Evolutionary conservation across 2,113 vertebrate species (phyloP), one percentile per base, ranked within the genome.

Genomic region (Stegostoma tigrinum): DNA sequence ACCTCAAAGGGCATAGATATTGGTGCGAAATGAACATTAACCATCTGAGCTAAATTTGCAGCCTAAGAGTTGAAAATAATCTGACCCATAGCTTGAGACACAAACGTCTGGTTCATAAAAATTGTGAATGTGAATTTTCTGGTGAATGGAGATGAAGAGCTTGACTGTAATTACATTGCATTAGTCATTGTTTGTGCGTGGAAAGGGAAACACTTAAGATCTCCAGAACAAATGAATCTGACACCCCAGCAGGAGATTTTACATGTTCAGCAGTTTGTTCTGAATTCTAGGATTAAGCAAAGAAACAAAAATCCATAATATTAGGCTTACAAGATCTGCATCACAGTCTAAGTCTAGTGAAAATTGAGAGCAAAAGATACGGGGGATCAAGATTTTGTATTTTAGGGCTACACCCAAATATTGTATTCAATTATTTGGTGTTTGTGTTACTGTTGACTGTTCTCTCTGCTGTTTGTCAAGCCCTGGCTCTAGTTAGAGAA

Each of bases 151-250:
- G 38, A 64, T 34, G 21, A n/a, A 93, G n/a, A 93, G 61, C 6
- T 66, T 21, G 7, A 93, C 30, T 21, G 61, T 64, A 42, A 93
- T 67, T 93, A 61, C 34, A 23, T 38, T 30, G 87, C 34, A 30
- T 93, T 61, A 93, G 61, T 93, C 89, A 93, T 93, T 93, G 89
- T 38, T 93, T 93, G 89, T 93, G 64, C 61, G 8, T 67, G 30
- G 89, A 93, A 93, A n/a, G 19, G 89, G 64, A 67, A 93, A 93
- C 61, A 48, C 61, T 38, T n/a, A 34, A 91, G 55, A 34, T 91
- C 55, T 93, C 6, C 34, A 93, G 61, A 93, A 66, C 34, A 42
- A 83, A 42, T 83, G 80, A 42, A 6, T 45, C 38, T 83, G 38
- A 42, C 80, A 83, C 38, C 80, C 42, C 80, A 83, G 38, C 80